Conservation (phyloP, 1,140 invertebrate genomes). For the Leptopilina clavipes region DNA sequence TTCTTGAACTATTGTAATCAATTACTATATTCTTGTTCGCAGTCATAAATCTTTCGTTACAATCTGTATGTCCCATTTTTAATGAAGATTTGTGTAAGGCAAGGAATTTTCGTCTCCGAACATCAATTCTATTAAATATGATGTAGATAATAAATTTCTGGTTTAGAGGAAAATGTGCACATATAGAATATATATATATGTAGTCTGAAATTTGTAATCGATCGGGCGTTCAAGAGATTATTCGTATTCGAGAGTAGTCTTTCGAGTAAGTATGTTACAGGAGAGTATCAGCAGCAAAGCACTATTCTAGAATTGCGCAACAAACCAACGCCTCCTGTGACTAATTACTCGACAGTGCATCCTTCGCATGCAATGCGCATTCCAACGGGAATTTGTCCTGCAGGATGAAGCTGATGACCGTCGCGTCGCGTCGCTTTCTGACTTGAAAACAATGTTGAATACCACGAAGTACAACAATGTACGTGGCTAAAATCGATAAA, state of each 20-base stretch:
- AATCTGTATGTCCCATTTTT: too few relatives aligned
- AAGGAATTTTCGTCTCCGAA: too few relatives aligned
- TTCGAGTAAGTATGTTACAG: constrained; percentile 30
- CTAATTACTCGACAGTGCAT: constrained; percentile 26
- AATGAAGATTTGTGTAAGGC: too few relatives aligned
- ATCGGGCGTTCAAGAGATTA: background rate
- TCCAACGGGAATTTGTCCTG: constrained; percentile 25
- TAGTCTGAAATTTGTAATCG: constrained; percentile 19
- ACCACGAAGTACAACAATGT: constrained; percentile 8
- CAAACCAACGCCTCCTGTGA: constrained; percentile 20
- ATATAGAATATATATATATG: background rate
- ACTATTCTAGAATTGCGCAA: constrained; percentile 16
- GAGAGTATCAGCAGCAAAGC: constrained; percentile 15
- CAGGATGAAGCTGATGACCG: background rate
- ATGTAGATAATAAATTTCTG: background rate
- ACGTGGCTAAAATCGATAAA: constrained; percentile 17
- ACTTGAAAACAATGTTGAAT: constrained; percentile 21
- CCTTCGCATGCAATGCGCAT: constrained; percentile 23
- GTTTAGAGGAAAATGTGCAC: background rate
- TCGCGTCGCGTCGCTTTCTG: constrained; percentile 27
- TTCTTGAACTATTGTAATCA: too few relatives aligned
- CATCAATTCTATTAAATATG: background rate
- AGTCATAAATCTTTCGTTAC: too few relatives aligned
- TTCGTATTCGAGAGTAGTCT: constrained; percentile 16
- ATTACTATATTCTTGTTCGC: too few relatives aligned